Base-by-base conservation (phyloP, 2,888 invertebrate species). In the Lamellibrachia columna region DNA sequence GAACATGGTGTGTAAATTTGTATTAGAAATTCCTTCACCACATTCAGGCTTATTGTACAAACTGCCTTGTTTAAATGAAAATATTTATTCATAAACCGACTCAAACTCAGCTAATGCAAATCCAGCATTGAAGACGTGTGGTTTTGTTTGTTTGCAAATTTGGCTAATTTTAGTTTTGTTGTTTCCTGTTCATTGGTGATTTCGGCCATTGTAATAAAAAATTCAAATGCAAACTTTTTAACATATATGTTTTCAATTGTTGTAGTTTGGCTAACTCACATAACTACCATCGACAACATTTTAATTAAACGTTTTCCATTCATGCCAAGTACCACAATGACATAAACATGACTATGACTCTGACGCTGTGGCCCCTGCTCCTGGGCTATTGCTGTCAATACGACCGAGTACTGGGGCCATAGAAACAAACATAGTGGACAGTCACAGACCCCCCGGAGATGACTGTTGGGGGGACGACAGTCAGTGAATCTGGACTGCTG, bases 381-480 rank as follows among this genome's bases (percentile, higher is more conserved):
- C n/a, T n/a, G 75, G 75, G 75, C 15, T 75, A 75, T 6, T 15
- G 75, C 75, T 22, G 75, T 75, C 75, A n/a, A 22, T 75, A 75
- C 22, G 75, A 75, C 75, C 22, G 75, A 75, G 75, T 75, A 75
- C 75, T 75, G 75, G 75, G 75, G 75, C 22, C 75, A 75, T 22
- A 22, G 75, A 22, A 75, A 75, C 22, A n/a, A 75, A 75, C 75
- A 75, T n/a, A 15, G 3, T 15, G 75, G 15, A 75, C 75, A 75
- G 75, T 22, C 75, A 75, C 75, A 75, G 75, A 75, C 75, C 75
- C 75, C 75, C 75, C 75, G 75, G 75, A 22, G 75, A 75, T n/a
- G 75, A 75, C 75, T 6, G 75, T 15, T 75, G 75, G 75, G 75
- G 75, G 15, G 75, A 75, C 22, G 75, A 75, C 75, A 75, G 75